Conservation (phyloP, 2,888 invertebrate species). For the Trachelus troglodyta region DNA sequence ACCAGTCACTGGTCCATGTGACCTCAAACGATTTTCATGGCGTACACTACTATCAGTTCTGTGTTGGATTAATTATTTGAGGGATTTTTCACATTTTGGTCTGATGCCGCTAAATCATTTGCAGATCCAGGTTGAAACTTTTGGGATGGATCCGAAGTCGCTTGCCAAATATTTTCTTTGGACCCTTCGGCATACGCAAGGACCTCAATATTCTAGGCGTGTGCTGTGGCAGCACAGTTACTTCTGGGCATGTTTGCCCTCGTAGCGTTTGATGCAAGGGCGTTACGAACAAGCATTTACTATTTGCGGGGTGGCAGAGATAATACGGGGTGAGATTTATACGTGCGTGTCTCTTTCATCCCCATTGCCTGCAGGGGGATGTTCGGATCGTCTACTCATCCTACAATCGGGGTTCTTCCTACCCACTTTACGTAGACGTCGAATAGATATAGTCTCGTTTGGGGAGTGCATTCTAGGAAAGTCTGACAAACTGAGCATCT, state of each 20-base stretch:
- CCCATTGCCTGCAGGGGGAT: constrained; percentile 34
- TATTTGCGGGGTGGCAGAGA: constrained; percentile 55
- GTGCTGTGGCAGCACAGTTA: constrained; percentile 1
- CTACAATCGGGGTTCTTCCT: background rate
- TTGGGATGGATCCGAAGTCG: background rate
- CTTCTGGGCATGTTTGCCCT: constrained; percentile 7
- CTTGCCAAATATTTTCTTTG: constrained; percentile 16
- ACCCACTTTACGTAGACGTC: background rate
- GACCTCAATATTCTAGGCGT: background rate
- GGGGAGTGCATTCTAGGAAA: background rate
- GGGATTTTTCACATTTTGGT: background rate
- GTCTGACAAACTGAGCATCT: background rate
- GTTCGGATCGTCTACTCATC: constrained; percentile 42
- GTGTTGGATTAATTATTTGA: background rate
- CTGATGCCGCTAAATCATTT: background rate
- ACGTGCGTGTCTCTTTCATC: constrained; percentile 41
- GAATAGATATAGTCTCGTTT: background rate
- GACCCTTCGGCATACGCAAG: background rate
- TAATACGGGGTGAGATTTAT: constrained; percentile 58
- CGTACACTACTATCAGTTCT: background rate
- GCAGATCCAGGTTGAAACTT: background rate
- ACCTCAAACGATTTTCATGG: too few relatives aligned
- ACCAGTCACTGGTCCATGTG: background rate
- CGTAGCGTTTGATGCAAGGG: constrained; percentile 30
- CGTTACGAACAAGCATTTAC: constrained; percentile 56